phyloP scores from a whole-genome alignment of 2,113 vertebrate genomes.

The Prionailurus viverrinus region DNA sequence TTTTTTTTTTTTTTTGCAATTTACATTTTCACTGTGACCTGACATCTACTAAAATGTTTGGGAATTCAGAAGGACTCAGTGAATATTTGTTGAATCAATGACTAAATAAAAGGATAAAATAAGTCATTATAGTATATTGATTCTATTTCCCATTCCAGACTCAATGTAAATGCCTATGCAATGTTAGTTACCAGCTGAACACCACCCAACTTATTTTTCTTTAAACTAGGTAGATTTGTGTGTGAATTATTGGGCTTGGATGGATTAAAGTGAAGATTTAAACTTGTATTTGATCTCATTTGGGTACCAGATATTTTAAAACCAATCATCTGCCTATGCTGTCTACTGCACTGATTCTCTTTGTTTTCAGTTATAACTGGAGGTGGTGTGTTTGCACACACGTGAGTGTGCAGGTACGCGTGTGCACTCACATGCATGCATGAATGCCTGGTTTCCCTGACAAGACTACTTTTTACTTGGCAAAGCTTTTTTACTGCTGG shows the following conservation, averaged over 20 bases:
- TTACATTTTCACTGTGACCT: background rate
- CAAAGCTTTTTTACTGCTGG: background rate
- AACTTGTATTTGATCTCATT: background rate
- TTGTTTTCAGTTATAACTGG: background rate
- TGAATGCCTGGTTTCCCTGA: background rate
- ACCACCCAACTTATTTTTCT: background rate
- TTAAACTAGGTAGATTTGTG: background rate
- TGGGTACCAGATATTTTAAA: background rate
- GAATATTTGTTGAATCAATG: background rate
- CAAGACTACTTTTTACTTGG: background rate
- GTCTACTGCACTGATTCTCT: background rate
- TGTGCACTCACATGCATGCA: background rate
- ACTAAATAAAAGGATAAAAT: background rate
- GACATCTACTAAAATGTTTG: background rate
- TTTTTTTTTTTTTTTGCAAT: background rate
- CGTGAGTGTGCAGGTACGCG: background rate
- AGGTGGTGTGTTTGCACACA: background rate
- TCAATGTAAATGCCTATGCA: background rate
- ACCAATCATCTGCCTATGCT: background rate
- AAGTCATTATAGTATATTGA: background rate
- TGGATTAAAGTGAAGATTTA: background rate
- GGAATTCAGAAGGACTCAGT: background rate
- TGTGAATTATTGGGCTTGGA: background rate
- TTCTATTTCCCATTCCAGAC: background rate
- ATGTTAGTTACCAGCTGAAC: background rate